These are phyloP conservation scores for Oikopleura albicans DNA, from an alignment of 23 tunicate genomes.

Conservation along the genomic window DNA sequence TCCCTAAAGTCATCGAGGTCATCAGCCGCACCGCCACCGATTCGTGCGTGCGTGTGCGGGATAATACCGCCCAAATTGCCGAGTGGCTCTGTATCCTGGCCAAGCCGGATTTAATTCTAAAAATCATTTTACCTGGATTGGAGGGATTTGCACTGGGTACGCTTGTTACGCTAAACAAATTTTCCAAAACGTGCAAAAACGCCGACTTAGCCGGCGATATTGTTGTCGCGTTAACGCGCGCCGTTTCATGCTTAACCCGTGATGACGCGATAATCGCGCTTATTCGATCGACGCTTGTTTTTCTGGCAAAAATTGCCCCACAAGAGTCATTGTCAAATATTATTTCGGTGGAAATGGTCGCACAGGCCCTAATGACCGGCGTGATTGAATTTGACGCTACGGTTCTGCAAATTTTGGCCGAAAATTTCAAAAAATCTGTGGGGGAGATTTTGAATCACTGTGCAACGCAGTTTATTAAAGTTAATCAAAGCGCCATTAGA, in stretches of 20 bases:
- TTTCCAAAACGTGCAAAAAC: too few species aligned
- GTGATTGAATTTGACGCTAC: not conserved
- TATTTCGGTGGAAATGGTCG: not conserved
- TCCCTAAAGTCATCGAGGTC: not conserved
- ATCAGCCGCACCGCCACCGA: not conserved
- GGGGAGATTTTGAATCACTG: not conserved
- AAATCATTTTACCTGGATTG: not conserved
- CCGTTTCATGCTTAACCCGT: not conserved
- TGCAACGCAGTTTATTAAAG: not conserved
- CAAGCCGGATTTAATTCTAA: not conserved
- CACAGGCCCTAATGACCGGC: not conserved
- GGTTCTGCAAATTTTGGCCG: not conserved
- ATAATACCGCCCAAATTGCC: not conserved
- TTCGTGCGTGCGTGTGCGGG: not conserved
- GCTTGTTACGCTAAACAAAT: not conserved
- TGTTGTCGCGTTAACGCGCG: too few species aligned
- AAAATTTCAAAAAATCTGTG: not conserved
- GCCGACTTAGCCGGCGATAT: too few species aligned
- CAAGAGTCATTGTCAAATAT: too few species aligned
- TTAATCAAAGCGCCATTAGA: not conserved
- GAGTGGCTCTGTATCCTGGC: not conserved
- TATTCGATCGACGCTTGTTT: not conserved
- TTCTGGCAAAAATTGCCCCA: not conserved
- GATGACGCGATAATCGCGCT: not conserved
- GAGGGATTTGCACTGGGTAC: not conserved